phyloP scores from a whole-genome alignment of 2,113 vertebrate species.

The Nymphicus hollandicus region DNA sequence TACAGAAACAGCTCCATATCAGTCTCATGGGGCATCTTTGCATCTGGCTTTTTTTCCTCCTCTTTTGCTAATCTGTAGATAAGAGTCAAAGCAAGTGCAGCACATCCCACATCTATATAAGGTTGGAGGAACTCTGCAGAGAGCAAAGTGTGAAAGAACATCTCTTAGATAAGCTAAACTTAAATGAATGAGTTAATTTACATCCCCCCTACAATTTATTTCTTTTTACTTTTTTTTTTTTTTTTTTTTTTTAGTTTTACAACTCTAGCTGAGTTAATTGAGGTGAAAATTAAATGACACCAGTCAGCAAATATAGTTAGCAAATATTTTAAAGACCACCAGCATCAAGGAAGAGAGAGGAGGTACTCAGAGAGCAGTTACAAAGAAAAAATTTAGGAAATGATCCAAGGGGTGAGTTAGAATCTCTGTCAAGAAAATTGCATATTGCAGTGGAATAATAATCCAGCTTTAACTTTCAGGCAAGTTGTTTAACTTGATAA shows the following conservation, averaged over 20 bases:
- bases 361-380: neutral
- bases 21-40: constrained; percentile 56
- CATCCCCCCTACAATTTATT: neutral
- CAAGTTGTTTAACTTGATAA: constrained; percentile 31
- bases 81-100: constrained; percentile 52
- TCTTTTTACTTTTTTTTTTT: neutral
- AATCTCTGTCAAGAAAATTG: neutral
- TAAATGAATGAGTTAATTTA: constrained; percentile 69
- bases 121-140: constrained; percentile 47
- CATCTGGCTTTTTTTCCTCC: constrained; percentile 56
- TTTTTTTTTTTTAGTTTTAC: constrained; percentile 4
- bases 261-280: constrained; percentile 53
- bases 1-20: constrained; percentile 63
- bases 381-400: constrained; percentile 22
- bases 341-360: constrained; percentile 2
- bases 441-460: neutral
- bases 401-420: neutral
- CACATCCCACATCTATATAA: constrained; percentile 56
- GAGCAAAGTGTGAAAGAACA: constrained; percentile 53
- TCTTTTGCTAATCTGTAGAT: constrained; percentile 64
- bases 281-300: constrained; percentile 55
- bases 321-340: constrained; percentile 50
- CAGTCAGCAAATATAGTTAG: constrained; percentile 54
- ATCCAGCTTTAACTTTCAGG: neutral
- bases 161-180: constrained; percentile 60